Evolutionary conservation across 2,888 invertebrate species (phyloP).

Genomic region (Brachynemurus nebulosus): DNA sequence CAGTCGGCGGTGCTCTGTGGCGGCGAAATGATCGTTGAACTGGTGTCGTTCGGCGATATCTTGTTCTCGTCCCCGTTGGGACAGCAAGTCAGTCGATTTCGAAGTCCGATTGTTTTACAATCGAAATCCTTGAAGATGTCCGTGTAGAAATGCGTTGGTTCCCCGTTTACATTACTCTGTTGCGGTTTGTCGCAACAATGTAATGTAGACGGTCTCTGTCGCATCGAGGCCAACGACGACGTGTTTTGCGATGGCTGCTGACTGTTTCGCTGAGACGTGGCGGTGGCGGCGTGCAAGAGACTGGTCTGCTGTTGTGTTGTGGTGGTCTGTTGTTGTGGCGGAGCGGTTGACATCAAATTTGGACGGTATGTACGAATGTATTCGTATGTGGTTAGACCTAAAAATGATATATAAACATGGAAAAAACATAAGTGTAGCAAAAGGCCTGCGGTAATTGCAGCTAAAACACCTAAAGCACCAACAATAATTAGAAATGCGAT

Average conservation of each 20-base stretch:
- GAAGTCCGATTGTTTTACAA: slow-evolving; percentile 3
- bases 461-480: slow-evolving; percentile 48
- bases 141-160: slow-evolving; percentile 18
- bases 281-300: slow-evolving; percentile 24
- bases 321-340: slow-evolving; percentile 20
- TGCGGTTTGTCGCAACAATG: slow-evolving; percentile 33
- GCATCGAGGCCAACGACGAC: background rate
- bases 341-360: slow-evolving; percentile 22
- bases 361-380: slow-evolving; percentile 51
- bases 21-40: slow-evolving; percentile 14
- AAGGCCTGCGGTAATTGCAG: slow-evolving; percentile 62
- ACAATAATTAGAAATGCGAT: slow-evolving; percentile 45
- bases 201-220: slow-evolving; percentile 27
- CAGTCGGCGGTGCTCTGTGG: slow-evolving; percentile 15
- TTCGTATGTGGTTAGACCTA: slow-evolving; percentile 82
- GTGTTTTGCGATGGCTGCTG: slow-evolving; percentile 13
- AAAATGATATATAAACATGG: slow-evolving; percentile 71
- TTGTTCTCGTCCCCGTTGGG: slow-evolving; percentile 13
- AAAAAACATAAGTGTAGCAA: slow-evolving; percentile 76
- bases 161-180: slow-evolving; percentile 27
- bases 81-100: slow-evolving; percentile 1
- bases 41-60: slow-evolving; percentile 19
- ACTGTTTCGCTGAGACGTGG: slow-evolving; percentile 8
- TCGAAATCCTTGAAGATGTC: slow-evolving; percentile 15
- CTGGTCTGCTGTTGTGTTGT: slow-evolving; percentile 15